Conservation (phyloP, 2,797 vertebrate genomes). For the Anabacerthia variegaticeps region DNA sequence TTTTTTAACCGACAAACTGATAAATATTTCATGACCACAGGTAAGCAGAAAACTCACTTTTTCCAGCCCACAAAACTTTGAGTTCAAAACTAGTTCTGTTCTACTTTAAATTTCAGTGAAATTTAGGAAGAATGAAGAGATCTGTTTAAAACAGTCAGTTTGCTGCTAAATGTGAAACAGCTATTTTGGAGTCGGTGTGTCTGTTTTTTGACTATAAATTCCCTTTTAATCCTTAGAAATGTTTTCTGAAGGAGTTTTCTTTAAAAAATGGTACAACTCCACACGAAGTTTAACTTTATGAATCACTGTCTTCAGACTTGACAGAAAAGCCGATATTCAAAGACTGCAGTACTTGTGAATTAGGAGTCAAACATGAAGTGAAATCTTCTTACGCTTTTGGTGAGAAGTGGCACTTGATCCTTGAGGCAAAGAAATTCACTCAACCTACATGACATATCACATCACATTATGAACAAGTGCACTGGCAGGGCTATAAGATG, state of each 20-base stretch:
- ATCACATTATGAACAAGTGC: background rate
- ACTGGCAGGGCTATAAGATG: background rate
- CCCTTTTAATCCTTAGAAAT: background rate
- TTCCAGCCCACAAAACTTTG: background rate
- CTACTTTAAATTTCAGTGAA: background rate
- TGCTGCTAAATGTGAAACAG: background rate
- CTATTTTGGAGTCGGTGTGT: background rate
- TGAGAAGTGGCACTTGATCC: conserved; percentile 33
- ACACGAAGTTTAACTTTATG: background rate
- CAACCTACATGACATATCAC: conserved; percentile 1
- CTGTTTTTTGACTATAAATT: background rate
- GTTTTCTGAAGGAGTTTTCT: background rate
- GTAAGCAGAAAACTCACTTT: background rate
- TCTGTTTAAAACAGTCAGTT: background rate
- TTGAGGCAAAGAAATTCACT: background rate
- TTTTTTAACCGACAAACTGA: background rate
- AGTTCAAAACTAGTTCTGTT: conserved; percentile 3
- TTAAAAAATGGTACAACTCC: background rate
- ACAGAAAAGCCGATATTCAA: conserved; percentile 21
- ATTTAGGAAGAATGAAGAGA: background rate
- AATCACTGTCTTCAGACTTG: background rate
- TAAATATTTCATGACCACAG: conserved; percentile 22
- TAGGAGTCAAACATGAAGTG: background rate
- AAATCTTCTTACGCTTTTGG: conserved; percentile 15
- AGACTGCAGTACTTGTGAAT: background rate